Percentiles rank a stretch among this genome's conserved stretches.
These are phyloP conservation scores for Acropternis orthonyx DNA, from an alignment of 2,797 vertebrate genomes.

Conservation along the genomic window DNA sequence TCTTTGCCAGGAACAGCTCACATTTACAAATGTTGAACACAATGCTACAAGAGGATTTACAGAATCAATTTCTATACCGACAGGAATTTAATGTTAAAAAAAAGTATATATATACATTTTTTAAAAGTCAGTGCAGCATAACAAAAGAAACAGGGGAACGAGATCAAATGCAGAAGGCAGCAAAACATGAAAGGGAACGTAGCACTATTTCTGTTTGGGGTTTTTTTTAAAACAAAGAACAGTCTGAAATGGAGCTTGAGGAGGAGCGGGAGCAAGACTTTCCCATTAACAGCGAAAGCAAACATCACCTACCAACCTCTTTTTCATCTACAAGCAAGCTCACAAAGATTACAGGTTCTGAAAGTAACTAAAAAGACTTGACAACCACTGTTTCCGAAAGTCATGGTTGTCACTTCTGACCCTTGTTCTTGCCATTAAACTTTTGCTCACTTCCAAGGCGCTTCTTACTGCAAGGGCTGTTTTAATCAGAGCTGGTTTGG, in stretches of 20 bases:
- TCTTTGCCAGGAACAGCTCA: neutral
- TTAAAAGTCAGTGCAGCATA: neutral
- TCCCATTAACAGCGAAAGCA: neutral
- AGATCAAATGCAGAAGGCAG: neutral
- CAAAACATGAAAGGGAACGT: neutral
- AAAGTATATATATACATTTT: neutral
- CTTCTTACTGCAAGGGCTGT: neutral
- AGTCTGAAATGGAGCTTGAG: neutral
- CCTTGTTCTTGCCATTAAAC: neutral
- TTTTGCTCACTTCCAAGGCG: neutral
- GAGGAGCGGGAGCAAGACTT: neutral
- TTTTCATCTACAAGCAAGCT: neutral
- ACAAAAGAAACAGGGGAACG: neutral
- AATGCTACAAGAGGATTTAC: neutral
- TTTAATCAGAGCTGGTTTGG: neutral
- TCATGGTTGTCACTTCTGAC: neutral
- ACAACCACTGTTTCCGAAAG: neutral
- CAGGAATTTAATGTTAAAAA: neutral
- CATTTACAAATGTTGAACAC: neutral
- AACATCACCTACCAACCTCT: neutral
- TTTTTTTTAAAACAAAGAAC: neutral
- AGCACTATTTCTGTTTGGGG: neutral
- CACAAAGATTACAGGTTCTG: neutral
- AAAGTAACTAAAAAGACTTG: neutral
- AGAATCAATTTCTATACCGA: neutral